phyloP scores from a whole-genome alignment of 2,113 vertebrate genomes.

The Vimba vimba region DNA sequence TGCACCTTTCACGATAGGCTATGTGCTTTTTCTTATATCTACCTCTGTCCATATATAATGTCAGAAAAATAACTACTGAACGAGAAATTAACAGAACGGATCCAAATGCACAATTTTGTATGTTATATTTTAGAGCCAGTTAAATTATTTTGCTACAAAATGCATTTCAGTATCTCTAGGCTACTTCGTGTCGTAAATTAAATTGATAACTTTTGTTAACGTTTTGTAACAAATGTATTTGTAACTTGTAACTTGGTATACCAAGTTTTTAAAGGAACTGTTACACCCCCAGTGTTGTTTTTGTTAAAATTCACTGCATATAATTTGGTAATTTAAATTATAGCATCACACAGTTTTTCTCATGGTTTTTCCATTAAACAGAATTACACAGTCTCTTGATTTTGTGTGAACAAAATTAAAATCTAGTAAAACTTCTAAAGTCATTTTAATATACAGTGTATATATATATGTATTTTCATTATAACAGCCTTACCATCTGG shows the following conservation, averaged over 20 bases:
- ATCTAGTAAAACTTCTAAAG: background rate
- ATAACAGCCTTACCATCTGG: background rate
- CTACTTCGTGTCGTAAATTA: background rate
- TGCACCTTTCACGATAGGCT: background rate
- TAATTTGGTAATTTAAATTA: background rate
- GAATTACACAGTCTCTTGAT: too few relatives aligned
- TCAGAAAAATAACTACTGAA: background rate
- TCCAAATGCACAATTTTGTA: background rate
- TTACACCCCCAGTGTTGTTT: background rate
- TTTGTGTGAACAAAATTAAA: background rate
- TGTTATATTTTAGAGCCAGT: too few relatives aligned
- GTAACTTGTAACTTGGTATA: too few relatives aligned
- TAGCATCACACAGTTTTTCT: background rate
- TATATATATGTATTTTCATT: background rate
- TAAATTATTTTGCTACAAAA: background rate
- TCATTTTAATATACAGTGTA: too few relatives aligned
- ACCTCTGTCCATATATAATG: background rate
- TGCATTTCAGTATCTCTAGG: background rate
- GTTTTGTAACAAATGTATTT: background rate
- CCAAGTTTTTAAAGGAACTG: background rate
- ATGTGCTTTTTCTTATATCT: background rate
- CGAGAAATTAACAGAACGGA: background rate
- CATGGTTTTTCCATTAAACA: too few relatives aligned
- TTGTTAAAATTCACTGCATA: background rate
- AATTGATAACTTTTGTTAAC: background rate